Base-by-base conservation (phyloP, 1,140 invertebrate species). In the Drosophila chauvacae region DNA sequence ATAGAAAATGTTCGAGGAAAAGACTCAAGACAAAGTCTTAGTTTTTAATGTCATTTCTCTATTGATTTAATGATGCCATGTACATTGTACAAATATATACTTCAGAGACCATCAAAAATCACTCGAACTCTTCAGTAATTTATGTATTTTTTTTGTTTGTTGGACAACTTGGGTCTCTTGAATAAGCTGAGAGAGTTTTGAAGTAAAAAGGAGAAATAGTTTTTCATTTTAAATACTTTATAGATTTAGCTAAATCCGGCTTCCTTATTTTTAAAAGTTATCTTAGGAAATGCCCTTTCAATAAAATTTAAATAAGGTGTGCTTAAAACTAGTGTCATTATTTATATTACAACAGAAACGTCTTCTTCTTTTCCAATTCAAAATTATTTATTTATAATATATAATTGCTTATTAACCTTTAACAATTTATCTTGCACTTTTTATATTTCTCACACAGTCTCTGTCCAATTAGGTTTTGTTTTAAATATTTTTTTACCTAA, bases 21-120 rank as follows among this genome's bases (percentile, higher is more conserved):
- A 28, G 20, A 10, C 11, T 9, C 33, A 61, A 11, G 10, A 37
- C 42, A 11, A 20, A 30, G 16, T 18, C 45, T 14, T 18, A 33
- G 11, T 66, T 61, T 42, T 65, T 30, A 42, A n/a, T 30, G 11
- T 9, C 16, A 35, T 35, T 26, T 26, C 48, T 26, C 28, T 30
- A 65, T 33, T 64, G 61, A 64, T 64, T 64, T 64, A 42, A 64
- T 61, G 55, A 26, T 35, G n/a, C 28, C 33, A 53, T 20, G n/a
- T 14, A 35, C 11, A 20, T 33, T 14, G n/a, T 14, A 35, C 11
- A 20, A 23, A 55, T 55, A 55, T 16, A n/a, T 64, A 44, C 62
- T 64, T 64, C 55, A 33, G 42, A 41, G 55, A 1, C 37, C n/a
- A 33, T 42, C 13, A 44, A 61, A n/a, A 18, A 26, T 61, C n/a